Evolutionary conservation across 2,113 vertebrate genomes (phyloP).

Genomic region (Fregata magnificens): DNA sequence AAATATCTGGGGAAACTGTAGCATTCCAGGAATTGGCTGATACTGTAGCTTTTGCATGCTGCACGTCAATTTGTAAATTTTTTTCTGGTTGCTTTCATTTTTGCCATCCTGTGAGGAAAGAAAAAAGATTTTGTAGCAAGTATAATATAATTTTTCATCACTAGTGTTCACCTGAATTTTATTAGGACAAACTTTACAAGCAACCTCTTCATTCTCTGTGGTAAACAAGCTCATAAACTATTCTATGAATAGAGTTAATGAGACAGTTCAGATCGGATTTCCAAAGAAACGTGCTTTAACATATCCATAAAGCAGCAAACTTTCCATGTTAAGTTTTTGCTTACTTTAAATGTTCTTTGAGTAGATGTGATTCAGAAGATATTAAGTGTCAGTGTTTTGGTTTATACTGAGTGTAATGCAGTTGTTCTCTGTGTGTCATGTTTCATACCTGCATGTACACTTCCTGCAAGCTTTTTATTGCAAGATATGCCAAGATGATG

Average conservation of each 20-base stretch:
- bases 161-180: not conserved
- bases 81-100: not conserved
- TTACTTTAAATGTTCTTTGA: not conserved
- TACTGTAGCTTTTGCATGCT: not conserved
- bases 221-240: not conserved
- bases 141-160: not conserved
- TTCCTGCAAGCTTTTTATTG: not conserved
- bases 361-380: not conserved
- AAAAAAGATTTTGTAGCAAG: not conserved
- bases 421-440: fast-evolving
- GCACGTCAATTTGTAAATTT: not conserved
- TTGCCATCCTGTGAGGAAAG: not conserved
- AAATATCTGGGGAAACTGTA: not conserved
- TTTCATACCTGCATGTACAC: not conserved
- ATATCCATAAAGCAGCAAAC: not conserved
- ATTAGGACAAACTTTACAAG: not conserved
- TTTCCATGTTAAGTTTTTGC: not conserved
- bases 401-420: not conserved
- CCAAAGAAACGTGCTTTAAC: not conserved
- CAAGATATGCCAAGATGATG: not conserved
- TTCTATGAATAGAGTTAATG: not conserved
- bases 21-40: not conserved
- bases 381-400: not conserved
- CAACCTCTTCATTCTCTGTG: not conserved
- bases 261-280: conserved; percentile 4